Conservation (phyloP, 2,888 invertebrate species). For the Incurvaria masculella region DNA sequence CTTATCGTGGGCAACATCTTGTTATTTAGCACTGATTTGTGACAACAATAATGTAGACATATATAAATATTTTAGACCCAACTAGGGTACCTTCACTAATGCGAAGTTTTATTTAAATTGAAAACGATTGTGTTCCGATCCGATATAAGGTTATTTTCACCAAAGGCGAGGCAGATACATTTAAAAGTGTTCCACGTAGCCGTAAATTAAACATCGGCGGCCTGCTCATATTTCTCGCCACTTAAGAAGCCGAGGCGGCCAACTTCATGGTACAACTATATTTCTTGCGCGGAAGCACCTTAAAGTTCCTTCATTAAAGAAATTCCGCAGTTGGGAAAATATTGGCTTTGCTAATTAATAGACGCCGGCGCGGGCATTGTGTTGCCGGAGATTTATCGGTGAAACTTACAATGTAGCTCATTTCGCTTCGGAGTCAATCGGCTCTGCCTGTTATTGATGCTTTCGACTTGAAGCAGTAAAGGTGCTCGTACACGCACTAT, state of each 20-base stretch:
- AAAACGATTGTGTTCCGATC: too few species aligned
- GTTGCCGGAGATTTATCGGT: conserved; percentile 51
- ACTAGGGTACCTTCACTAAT: too few species aligned
- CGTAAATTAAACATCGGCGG: background rate
- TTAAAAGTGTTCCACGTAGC: background rate
- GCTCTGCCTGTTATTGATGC: conserved; percentile 48
- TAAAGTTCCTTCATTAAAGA: conserved; percentile 45
- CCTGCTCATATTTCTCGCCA: background rate
- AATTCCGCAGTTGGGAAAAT: conserved; percentile 39
- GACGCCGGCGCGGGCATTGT: conserved; percentile 36
- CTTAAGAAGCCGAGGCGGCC: conserved; percentile 3
- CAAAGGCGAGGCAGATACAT: background rate
- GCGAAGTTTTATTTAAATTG: too few species aligned
- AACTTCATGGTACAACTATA: conserved; percentile 48
- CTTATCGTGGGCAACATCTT: too few species aligned
- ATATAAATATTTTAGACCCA: too few species aligned
- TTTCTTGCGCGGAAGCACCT: conserved; percentile 33
- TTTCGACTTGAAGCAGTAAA: conserved; percentile 21
- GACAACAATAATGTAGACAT: too few species aligned
- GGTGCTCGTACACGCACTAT: conserved; percentile 26
- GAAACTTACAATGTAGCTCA: conserved; percentile 53
- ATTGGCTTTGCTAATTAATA: conserved; percentile 46
- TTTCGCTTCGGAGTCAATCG: conserved; percentile 39
- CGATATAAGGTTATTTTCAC: too few species aligned
- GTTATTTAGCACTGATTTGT: too few species aligned